Base-by-base conservation (phyloP, 1,140 invertebrate genomes). In the Plodia interpunctella region DNA sequence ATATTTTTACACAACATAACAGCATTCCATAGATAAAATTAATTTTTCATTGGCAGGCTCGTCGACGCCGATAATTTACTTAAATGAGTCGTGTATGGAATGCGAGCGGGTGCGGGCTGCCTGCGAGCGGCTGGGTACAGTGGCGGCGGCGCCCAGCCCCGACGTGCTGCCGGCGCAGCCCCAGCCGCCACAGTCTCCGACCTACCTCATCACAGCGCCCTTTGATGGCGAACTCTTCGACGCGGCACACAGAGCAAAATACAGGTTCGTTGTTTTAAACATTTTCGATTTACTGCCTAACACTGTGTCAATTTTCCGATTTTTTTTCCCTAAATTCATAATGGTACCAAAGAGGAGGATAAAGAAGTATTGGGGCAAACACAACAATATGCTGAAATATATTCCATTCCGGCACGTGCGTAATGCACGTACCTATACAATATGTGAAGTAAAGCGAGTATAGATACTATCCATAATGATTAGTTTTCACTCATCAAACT, bases 221-320 rank as follows among this genome's bases (percentile, higher is more conserved):
- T 86, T 86, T 55, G 79, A 81, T 15, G 87, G 80, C 35, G 84
- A 88, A 38, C 72, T 88, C 18, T 88, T 88, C 74, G 85, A 88
- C 68, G 78, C 83, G 19, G 85, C 85, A 55, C 82, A 88, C 59
- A 85, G 76, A 73, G 82, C 85, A 17, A 88, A 87, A 72, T 88
- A 88, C 71, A 88, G 85, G 85, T 87, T 4, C 74, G 82, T 76
- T 44, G n/a, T 44, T n/a, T 44, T 3, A 1, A 2, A 44, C 15
- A 15, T 44, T 15, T 44, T 32, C 3, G 21, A 25, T 25, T 25
- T 25, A 25, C 21, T 6, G 21, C 6, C 21, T 6, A 25, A 2
- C 21, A 25, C n/a, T 25, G 21, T 25, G 21, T 6, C 21, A n/a
- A n/a, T n/a, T n/a, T n/a, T n/a, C n/a, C n/a, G n/a, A n/a, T n/a